Conservation (phyloP, 1,140 invertebrate genomes). For the Arctopsyche grandis region DNA sequence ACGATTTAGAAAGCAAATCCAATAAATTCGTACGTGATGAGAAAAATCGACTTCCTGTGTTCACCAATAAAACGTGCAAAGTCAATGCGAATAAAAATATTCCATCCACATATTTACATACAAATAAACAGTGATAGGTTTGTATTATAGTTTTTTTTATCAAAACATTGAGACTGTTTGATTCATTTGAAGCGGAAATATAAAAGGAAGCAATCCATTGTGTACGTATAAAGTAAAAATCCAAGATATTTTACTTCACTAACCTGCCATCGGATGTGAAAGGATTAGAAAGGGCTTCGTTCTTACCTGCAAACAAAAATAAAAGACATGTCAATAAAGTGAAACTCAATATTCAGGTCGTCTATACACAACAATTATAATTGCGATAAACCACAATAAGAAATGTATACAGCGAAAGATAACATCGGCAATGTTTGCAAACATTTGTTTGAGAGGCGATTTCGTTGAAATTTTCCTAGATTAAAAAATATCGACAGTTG, state of each 20-base stretch:
- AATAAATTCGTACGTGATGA: slow-evolving; percentile 20
- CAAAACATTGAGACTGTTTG: no score
- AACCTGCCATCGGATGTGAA: slow-evolving; percentile 11
- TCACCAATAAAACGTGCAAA: background rate
- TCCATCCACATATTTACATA: background rate
- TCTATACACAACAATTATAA: no score
- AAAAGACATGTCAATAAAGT: slow-evolving; percentile 16
- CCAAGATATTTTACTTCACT: background rate
- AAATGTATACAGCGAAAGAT: no score
- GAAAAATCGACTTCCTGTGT: slow-evolving; percentile 17
- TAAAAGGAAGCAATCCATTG: no score
- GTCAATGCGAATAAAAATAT: background rate
- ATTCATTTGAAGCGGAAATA: no score
- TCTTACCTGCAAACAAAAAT: slow-evolving; percentile 22
- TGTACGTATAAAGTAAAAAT: no score
- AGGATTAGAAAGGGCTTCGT: slow-evolving; percentile 6
- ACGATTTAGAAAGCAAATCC: slow-evolving; percentile 14
- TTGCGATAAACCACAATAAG: no score
- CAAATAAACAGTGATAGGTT: background rate
- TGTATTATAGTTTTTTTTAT: background rate
- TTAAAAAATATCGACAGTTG: no score
- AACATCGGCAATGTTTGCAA: no score
- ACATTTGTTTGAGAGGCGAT: no score
- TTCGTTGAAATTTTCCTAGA: no score
- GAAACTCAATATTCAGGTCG: background rate